Evolutionary conservation across 1,140 invertebrate genomes (phyloP), one percentile per base, ranked within the genome.

Genomic region (Drosophila seguyi): DNA sequence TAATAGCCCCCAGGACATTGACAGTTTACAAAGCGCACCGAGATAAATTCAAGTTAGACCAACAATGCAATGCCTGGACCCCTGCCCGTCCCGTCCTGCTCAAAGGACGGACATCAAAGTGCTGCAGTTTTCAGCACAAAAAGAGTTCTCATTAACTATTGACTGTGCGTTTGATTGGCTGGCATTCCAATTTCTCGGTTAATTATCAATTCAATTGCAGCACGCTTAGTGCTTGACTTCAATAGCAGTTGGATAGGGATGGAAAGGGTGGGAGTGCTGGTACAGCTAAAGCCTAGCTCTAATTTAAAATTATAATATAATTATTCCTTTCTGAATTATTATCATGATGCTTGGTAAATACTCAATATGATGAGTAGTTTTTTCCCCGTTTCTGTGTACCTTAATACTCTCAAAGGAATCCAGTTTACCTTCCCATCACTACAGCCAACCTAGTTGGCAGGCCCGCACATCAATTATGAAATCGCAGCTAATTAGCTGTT

Each of bases 401-500:
- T 48, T 31, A 18, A 50, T 18, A 50, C 0, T 6, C 29, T 56
- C 14, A 38, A 11, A 38, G 5, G 1, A 25, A n/a, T 56, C 8
- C 20, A 1, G 16, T 4, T 39, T 39, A 13, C 10, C 6, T 38
- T 56, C 4, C 18, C 27, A 29, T 29, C 47, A 6, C 25, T 29
- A 50, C 0, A 16, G 3, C 22, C n/a, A 18, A 44, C 18, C 18
- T 18, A 44, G 4, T 16, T 16, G 4, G 16, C 16, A 27, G 16
- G 2, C 22, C 50, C 27, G 44, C 41, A 36, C 66, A 80, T 84
- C 66, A 88, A 72, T 84, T 69, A 66, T 79, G 52, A 48, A 82
- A 90, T 85, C 66, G 61, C 69, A 77, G 79, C 79, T 86, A 90
- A 90, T 90, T 90, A 90, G 75, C 82, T 90, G 86, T 86, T 90